phyloP scores from a whole-genome alignment of 2,113 vertebrate genomes.

The Nothocercus nigrocapillus region DNA sequence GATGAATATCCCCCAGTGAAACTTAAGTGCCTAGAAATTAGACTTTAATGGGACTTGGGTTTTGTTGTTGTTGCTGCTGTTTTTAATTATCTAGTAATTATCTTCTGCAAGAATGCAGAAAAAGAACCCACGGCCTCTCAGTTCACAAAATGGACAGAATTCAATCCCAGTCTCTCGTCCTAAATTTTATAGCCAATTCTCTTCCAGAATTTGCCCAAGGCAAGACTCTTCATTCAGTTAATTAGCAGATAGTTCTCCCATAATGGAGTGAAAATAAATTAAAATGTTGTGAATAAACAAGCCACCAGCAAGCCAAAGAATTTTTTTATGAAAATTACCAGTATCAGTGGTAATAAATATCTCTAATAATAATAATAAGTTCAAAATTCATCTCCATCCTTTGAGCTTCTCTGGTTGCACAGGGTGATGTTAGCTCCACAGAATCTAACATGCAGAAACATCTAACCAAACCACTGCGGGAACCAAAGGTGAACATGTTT shows the following conservation, averaged over 20 bases:
- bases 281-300: background rate
- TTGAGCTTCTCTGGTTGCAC: background rate
- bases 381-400: background rate
- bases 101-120: background rate
- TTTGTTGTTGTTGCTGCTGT: background rate
- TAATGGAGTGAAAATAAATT: background rate
- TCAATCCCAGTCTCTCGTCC: background rate
- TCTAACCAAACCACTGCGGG: background rate
- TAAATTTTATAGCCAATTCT: background rate
- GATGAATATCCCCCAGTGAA: background rate
- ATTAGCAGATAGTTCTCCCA: background rate
- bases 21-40: background rate
- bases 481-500: background rate
- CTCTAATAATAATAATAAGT: rapidly evolving
- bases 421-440: rapidly evolving
- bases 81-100: background rate
- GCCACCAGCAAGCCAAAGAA: background rate
- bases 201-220: background rate
- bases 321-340: background rate
- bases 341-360: background rate
- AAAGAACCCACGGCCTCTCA: background rate
- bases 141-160: background rate
- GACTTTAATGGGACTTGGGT: background rate
- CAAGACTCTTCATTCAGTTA: background rate
- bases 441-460: background rate